These are phyloP conservation scores for Desmodus rotundus DNA, from an alignment of 2,113 vertebrate genomes.

Conservation along the genomic window DNA sequence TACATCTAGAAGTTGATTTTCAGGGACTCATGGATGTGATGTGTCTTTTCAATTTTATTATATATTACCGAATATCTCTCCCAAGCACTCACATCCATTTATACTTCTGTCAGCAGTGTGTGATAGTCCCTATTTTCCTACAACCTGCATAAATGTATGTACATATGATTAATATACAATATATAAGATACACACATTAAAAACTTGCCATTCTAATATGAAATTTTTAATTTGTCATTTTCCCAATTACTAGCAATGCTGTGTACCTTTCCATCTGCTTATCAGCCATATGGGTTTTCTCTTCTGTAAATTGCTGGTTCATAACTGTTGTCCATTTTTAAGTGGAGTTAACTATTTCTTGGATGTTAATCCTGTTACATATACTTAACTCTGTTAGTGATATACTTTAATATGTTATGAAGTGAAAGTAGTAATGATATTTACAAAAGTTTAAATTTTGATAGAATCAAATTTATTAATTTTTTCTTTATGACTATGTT, in stretches of 20 bases:
- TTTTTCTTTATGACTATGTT: background rate
- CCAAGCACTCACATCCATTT: background rate
- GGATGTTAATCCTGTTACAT: background rate
- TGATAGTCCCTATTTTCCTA: background rate
- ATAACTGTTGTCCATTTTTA: background rate
- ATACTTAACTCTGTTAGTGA: constrained; percentile 2
- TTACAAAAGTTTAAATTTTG: background rate
- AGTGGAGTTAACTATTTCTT: background rate
- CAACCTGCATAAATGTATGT: background rate
- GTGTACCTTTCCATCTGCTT: background rate
- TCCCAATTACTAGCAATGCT: background rate
- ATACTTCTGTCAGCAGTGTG: background rate
- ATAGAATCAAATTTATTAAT: background rate
- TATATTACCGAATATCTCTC: background rate
- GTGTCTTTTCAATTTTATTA: background rate
- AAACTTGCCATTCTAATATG: background rate
- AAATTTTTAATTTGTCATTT: background rate
- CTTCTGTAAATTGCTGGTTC: background rate
- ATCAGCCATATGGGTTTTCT: background rate
- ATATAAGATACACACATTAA: background rate
- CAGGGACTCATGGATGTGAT: background rate
- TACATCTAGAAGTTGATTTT: background rate
- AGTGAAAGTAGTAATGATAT: background rate
- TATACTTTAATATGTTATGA: background rate
- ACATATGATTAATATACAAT: background rate